Evolutionary conservation across 2,888 invertebrate genomes (phyloP), one percentile per base, ranked within the genome.

Genomic region (Pseudococcus viburni): DNA sequence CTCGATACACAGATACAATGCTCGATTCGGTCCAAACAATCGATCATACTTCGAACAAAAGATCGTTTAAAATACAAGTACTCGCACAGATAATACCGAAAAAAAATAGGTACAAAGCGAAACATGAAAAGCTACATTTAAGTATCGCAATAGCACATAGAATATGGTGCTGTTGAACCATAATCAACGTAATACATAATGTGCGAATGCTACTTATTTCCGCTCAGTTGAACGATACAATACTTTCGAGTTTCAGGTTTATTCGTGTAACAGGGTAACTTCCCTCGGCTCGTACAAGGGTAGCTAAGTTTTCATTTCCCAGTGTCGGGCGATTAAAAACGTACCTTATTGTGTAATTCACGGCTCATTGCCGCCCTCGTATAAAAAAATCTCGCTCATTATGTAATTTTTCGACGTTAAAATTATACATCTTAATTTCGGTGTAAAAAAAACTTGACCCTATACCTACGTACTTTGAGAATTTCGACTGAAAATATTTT

Each of bases 141-240:
- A 80, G 80, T 33, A 80, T 80, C 15, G 80, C 80, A n/a, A 80
- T 42, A 42, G 80, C 17, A 80, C 80, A 42, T n/a, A 4, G 68
- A 73, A 33, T 73, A 73, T 73, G 68, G 68, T 33, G 80, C 46
- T 80, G 80, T 80, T 80, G 42, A 80, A 80, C 80, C 80, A 80
- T 80, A 80, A 80, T 80, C 80, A 80, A 80, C 42, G 80, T 80
- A 80, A 80, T 80, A 80, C 80, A 80, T 42, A 42, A 80, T 80
- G 80, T 80, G 80, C 46, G 80, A 80, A 80, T 80, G 80, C 80
- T 80, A 80, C 80, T 80, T 80, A 80, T 80, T 80, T 80, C 80
- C 80, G 80, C 80, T 80, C 80, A 80, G 80, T 80, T 80, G 80
- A 80, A 80, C 80, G 80, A n/a, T 42, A 80, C 80, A 80, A 80